Evolutionary conservation across 2,113 vertebrate genomes (phyloP), one percentile per base, ranked within the genome.

Genomic region (Heloderma charlesbogerti): DNA sequence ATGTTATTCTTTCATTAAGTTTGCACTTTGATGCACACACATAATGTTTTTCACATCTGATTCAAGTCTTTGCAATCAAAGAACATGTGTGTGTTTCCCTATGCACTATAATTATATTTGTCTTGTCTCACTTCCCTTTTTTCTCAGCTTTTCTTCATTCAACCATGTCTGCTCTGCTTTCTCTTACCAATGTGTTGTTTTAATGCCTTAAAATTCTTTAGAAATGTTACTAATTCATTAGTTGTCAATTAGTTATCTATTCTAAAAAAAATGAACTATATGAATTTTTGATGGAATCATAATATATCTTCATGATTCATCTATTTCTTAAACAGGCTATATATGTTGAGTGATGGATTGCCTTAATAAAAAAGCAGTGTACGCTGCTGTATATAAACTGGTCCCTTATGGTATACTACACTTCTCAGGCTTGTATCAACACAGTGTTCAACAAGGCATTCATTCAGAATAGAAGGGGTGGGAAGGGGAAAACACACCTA

Each of bases 331-430:
- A 92, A 91, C 72, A 88, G 89, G n/a, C 43, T 94, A 60, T 87
- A 88, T 94, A 92, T 94, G 84, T 91, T 94, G 94, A 92, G 93
- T 94, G 94, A 95, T 95, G 82, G 77, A 96, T 96, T 93, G 54
- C 82, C 87, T 96, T 96, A 94, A 93, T 94, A 94, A 96, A 80
- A 94, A 87, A 91, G 37, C 67, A n/a, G 40, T 40, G 71, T 91
- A 89, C 83, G 51, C 69, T 92, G 72, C 92, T 86, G 22, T 89
- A 94, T 94, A 85, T 94, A 94, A 96, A 94, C 87, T 86, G 40
- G 87, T 95, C 92, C 94, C 93, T 95, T 89, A 92, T 93, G 95
- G 78, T 88, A 74, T 92, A 94, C 91, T 94, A 91, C 85, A 72
- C 92, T 79, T 93, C 83, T 94, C 90, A 91, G 92, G 78, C 83